A percentile compares a stretch with the other conserved stretches of the same genome.
Evolutionary conservation across 2,888 invertebrate genomes (phyloP).

Genomic region (Phalera bucephala): DNA sequence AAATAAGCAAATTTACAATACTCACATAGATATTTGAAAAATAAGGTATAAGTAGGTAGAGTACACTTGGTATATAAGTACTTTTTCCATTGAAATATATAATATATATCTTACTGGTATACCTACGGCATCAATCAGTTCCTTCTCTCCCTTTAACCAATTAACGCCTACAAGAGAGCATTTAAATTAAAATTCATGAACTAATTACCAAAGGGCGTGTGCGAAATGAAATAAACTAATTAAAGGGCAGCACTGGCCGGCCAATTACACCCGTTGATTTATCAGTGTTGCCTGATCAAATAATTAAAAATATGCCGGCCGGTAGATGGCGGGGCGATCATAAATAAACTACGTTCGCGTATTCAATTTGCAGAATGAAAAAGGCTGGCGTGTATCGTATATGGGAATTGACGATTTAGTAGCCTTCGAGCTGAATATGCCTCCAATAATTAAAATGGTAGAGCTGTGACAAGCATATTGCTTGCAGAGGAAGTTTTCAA

Average conservation of each 20-base stretch:
- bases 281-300: slow-evolving; percentile 76
- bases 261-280: slow-evolving; percentile 70
- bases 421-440: slow-evolving; percentile 12
- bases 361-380: slow-evolving; percentile 70
- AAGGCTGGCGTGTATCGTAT: slow-evolving; percentile 42
- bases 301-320: slow-evolving; percentile 72
- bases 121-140: neutral
- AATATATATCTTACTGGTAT: too few species aligned
- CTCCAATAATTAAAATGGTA: too few species aligned
- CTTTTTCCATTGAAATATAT: too few species aligned
- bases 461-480: too few species aligned
- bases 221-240: slow-evolving; percentile 68
- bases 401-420: slow-evolving; percentile 39
- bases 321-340: slow-evolving; percentile 51
- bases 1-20: too few species aligned
- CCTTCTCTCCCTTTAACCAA: slow-evolving; percentile 28
- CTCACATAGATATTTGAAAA: too few species aligned
- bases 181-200: slow-evolving; percentile 57
- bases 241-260: slow-evolving; percentile 53
- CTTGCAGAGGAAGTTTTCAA: too few species aligned
- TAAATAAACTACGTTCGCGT: slow-evolving; percentile 58
- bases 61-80: too few species aligned
- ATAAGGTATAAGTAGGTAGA: too few species aligned
- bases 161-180: slow-evolving; percentile 40
- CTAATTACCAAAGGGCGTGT: slow-evolving; percentile 58